Percentiles rank a stretch among this genome's conserved stretches.
Evolutionary conservation across 2,113 vertebrate species (phyloP).

Genomic region (Phalacrocorax brasilianus): DNA sequence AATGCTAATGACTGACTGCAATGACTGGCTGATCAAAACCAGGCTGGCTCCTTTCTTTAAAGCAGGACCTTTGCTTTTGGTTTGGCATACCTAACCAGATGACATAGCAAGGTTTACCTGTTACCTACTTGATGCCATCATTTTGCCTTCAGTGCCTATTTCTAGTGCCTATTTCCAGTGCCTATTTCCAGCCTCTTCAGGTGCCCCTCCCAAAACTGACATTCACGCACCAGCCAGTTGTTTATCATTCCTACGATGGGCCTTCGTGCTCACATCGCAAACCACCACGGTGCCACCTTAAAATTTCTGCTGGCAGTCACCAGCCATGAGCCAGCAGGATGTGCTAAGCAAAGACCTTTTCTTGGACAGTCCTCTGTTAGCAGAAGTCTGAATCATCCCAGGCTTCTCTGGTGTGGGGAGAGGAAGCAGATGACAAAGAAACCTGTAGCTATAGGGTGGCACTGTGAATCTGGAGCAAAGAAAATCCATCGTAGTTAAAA

Average conservation of each 20-base stretch:
- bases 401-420: neutral
- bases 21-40: neutral
- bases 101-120: neutral
- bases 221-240: neutral
- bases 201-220: neutral
- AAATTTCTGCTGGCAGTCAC: neutral
- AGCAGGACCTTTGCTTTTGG: neutral
- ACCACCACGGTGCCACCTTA: rapidly evolving
- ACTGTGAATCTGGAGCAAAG: neutral
- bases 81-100: neutral
- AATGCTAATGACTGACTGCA: neutral
- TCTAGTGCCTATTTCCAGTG: neutral
- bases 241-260: neutral
- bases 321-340: neutral
- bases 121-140: neutral
- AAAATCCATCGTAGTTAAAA: neutral
- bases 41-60: neutral
- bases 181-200: neutral
- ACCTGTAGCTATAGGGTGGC: neutral
- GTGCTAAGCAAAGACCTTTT: neutral
- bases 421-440: neutral
- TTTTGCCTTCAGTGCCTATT: neutral
- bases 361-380: neutral
- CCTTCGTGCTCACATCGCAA: neutral
- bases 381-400: neutral